Evolutionary conservation across 1,140 invertebrate genomes (phyloP), one percentile per base, ranked within the genome.

Genomic region (Anoplolepis gracilipes): DNA sequence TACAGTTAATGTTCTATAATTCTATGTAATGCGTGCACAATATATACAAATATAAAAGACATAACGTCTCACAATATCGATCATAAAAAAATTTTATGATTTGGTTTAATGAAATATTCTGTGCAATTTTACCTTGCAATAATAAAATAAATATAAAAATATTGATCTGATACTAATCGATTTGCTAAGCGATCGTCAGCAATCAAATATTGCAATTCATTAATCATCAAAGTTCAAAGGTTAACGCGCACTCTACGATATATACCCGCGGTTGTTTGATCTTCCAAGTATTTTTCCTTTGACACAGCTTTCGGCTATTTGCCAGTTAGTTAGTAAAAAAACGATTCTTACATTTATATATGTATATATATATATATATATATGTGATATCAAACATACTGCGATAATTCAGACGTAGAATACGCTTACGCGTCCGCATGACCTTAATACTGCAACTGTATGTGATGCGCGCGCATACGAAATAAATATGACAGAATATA

Each of bases 401-500:
- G 22, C 49, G 42, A 70, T 59, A 70, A 72, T 46, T 81, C 36
- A 72, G 19, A 5, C 33, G 5, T 59, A 33, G 33, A 79, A 36
- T 49, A 49, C 13, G 46, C 42, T 69, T 65, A 53, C 16, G 11
- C 49, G n/a, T 69, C 62, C 22, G 33, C 22, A 19, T 67, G 77
- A 81, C 78, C 33, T 72, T 81, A 81, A 81, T 70, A 70, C 19
- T 16, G 22, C 46, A 46, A 25, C 33, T 79, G 30, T 30, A 57
- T 28, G 16, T 39, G 19, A 81, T 49, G 16, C 16, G 13, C 42
- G 13, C 16, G 46, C 28, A 7, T 46, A 46, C 16, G 33, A 62
- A 78, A 65, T 55, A 57, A 25, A 77, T 22, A 5, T 28, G 22
- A 39, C 22, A 16, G 30, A 79, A 67, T 78, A 25, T 22, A 30